Conservation (phyloP, 2,888 invertebrate genomes). For the Hydrotaea diabolus region DNA sequence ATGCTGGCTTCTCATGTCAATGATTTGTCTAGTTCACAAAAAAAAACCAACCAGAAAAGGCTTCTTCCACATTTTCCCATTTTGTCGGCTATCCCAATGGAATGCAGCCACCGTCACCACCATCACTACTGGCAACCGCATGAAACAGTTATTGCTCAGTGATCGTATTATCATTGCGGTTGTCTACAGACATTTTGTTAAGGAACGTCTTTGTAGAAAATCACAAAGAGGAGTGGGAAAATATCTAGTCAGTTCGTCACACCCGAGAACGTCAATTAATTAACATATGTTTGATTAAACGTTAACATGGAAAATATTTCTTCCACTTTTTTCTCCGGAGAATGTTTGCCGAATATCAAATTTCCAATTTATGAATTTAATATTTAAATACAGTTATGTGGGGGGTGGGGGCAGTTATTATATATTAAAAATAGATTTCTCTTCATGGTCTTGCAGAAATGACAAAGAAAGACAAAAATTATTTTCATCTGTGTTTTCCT, state of each 20-base stretch:
- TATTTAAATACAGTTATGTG: background rate
- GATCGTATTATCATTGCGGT: slow-evolving; percentile 50
- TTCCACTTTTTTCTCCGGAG: background rate
- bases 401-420: background rate
- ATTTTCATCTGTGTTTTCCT: slow-evolving; percentile 11
- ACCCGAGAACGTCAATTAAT: slow-evolving; percentile 23
- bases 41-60: background rate
- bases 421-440: slow-evolving; percentile 26
- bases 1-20: background rate
- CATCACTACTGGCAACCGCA: slow-evolving; percentile 23
- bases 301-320: slow-evolving; percentile 27
- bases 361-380: background rate
- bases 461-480: background rate
- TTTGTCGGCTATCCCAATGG: background rate
- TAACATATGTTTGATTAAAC: slow-evolving; percentile 52
- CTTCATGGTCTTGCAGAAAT: background rate
- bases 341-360: background rate
- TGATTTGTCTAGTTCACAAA: slow-evolving; percentile 11
- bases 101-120: background rate
- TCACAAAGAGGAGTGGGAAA: background rate
- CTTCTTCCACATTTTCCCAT: background rate
- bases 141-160: slow-evolving; percentile 50
- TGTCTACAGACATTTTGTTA: slow-evolving; percentile 41
- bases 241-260: background rate
- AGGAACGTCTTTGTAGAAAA: slow-evolving; percentile 19